Evolutionary conservation across 23 tunicate species (phyloP), one percentile per base, ranked within the genome.

Genomic region (Corella eumyota): DNA sequence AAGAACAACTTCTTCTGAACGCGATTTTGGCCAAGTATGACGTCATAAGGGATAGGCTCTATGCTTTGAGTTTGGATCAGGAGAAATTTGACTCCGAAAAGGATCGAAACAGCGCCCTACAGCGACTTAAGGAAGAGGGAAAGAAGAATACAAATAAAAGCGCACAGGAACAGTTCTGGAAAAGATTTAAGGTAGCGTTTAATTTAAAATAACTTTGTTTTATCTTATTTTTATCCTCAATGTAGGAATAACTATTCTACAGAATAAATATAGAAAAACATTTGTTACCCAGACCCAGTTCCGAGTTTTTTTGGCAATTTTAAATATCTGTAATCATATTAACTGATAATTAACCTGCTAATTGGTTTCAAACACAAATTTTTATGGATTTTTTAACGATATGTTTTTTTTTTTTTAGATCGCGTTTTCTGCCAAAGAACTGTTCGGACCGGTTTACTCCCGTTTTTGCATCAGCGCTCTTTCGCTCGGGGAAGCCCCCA

Each of bases 21-120:
- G n/a, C n/a, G n/a, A 19, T 17, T 70, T 70, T 58, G 30, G 48
- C 0, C 65, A 80, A 79, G 48, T 80, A 80, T 51, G 73, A 80
- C 53, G 15, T 64, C 15, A 55, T 80, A 31, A 73, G 90, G 11
- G 54, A 53, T 1, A 80, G 72, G 29, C 30, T 80, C 17, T 80
- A 64, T 56, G 50, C 21, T 2, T 78, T 58, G 28, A 35, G 33
- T 51, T 49, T 64, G 17, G 36, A 35, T 9, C 26, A 53, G 29
- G 22, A 46, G 28, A 38, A 47, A 2, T 21, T 30, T 29, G 29
- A 60, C 7, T 61, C 36, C 48, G 70, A 65, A 50, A 37, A 19
- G 4, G 71, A 63, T 15, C 32, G 55, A 24, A 58, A 63, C 13
- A 56, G 66, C 32, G 28, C 62, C 28, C 23, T 80, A 31, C 55